A percentile compares a stretch with the other conserved stretches of the same genome.
Evolutionary conservation across 2,797 vertebrate species (phyloP).

Genomic region (Siniperca undulata): DNA sequence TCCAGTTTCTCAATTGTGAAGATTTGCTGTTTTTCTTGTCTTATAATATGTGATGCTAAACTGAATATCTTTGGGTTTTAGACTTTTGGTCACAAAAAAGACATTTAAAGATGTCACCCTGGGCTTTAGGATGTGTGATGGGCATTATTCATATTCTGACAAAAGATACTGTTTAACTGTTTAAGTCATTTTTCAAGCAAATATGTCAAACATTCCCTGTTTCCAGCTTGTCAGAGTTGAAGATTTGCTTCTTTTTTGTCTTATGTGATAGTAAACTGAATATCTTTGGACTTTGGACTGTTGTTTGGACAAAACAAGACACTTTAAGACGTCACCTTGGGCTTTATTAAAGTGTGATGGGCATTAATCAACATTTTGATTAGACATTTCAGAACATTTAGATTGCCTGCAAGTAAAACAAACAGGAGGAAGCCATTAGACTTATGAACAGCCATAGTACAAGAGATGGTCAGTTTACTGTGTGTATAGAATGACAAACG

Average conservation of each 20-base stretch:
- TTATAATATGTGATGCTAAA: background rate
- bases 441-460: background rate
- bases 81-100: background rate
- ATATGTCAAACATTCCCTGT: background rate
- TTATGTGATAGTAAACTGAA: background rate
- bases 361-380: background rate
- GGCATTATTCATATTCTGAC: background rate
- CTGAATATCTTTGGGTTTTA: background rate
- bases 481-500: background rate
- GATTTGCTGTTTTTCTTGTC: background rate
- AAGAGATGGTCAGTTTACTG: background rate
- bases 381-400: background rate
- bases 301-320: background rate
- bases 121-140: background rate
- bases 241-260: background rate
- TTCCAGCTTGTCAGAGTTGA: background rate
- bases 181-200: background rate
- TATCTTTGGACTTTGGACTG: background rate
- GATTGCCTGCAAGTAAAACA: background rate
- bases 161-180: background rate
- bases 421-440: background rate
- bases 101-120: background rate
- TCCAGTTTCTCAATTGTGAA: background rate
- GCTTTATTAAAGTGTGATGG: background rate
- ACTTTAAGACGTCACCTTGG: too few species aligned